A percentile compares a stretch with the other conserved stretches of the same genome.
phyloP scores from a whole-genome alignment of 2,797 vertebrate species.

The Acanthiza pusilla region DNA sequence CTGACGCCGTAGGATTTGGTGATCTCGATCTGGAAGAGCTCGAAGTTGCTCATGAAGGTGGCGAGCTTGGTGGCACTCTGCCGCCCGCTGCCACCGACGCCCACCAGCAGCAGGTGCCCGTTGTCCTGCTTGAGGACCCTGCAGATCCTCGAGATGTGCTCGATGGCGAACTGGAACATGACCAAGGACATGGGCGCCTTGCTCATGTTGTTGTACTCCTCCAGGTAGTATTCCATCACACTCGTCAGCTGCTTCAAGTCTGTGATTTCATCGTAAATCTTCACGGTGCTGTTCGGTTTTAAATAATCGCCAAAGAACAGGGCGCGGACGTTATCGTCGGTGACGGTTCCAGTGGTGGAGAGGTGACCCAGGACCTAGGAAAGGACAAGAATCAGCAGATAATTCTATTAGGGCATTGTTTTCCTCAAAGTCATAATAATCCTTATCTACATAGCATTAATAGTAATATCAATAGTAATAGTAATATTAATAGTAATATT shows the following conservation, averaged over 20 bases:
- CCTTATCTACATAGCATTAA: background rate
- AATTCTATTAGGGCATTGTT: background rate
- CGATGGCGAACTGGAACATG: constrained; percentile 92
- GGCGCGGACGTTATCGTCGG: constrained; percentile 83
- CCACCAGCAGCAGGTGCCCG: constrained; percentile 87
- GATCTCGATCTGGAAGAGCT: constrained; percentile 90
- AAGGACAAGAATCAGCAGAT: background rate
- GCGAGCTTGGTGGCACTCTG: constrained; percentile 87
- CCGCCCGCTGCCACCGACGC: constrained; percentile 88
- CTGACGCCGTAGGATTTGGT: constrained; percentile 82
- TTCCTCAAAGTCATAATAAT: background rate
- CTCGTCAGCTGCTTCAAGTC: constrained; percentile 81
- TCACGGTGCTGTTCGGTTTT: constrained; percentile 75
- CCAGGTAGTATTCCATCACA: constrained; percentile 88
- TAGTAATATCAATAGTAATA: too few species aligned
- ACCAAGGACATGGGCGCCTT: constrained; percentile 91
- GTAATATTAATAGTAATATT: too few species aligned
- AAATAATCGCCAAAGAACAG: constrained; percentile 92
- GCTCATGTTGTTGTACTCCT: constrained; percentile 89
- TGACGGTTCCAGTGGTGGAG: constrained; percentile 77
- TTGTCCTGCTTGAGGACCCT: constrained; percentile 90
- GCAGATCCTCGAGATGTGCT: constrained; percentile 92
- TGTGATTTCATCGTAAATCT: constrained; percentile 86
- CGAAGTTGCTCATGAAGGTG: constrained; percentile 85
- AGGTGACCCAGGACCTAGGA: constrained; percentile 84